phyloP scores from a whole-genome alignment of 2,113 vertebrate species.

The Lasiurus cinereus region DNA sequence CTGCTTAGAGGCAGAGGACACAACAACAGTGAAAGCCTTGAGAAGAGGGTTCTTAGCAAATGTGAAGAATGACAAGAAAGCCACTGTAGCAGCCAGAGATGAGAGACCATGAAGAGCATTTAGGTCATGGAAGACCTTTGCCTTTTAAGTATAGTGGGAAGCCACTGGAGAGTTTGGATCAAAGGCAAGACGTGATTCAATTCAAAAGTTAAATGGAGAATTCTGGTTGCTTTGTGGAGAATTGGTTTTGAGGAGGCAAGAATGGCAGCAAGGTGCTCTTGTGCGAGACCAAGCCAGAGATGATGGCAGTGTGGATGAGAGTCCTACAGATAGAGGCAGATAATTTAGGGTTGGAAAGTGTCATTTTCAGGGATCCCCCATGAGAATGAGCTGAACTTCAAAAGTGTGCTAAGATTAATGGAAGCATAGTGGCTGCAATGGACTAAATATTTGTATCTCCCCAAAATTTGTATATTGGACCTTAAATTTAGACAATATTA shows the following conservation, averaged over 20 bases:
- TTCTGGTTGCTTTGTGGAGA: not conserved
- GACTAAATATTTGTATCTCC: not conserved
- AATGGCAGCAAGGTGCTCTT: not conserved
- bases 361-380: not conserved
- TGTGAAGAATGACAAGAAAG: not conserved
- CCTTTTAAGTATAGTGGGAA: not conserved
- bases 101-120: fast-evolving
- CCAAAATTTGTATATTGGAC: not conserved
- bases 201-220: not conserved
- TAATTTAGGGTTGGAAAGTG: not conserved
- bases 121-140: not conserved
- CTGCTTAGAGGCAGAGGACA: not conserved
- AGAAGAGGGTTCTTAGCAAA: not conserved
- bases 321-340: not conserved
- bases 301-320: not conserved
- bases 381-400: not conserved
- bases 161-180: not conserved
- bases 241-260: not conserved
- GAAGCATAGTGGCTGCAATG: not conserved
- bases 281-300: not conserved
- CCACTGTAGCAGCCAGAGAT: fast-evolving
- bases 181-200: not conserved
- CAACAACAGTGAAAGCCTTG: not conserved
- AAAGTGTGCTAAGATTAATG: not conserved
- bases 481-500: not conserved